Evolutionary conservation across 2,888 invertebrate genomes (phyloP), one percentile per base, ranked within the genome.

Genomic region (Acleris sparsana): DNA sequence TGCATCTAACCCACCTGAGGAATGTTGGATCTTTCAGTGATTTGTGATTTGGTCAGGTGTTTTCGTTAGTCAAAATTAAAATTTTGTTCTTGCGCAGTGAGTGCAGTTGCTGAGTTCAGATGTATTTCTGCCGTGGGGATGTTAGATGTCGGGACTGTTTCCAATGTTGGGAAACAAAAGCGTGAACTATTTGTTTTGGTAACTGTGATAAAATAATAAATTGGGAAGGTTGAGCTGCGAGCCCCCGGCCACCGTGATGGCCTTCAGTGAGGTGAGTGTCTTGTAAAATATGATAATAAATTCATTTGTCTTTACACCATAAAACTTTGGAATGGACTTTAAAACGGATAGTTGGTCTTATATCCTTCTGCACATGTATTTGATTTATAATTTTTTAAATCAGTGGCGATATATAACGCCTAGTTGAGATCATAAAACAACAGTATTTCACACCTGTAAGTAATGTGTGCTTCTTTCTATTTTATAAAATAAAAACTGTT

Each of bases 221-320:
- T 84, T 85, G 80, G 85, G 82, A 88, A 91, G 92, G 92, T 92
- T 87, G 91, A 89, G 88, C 85, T 89, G 89, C 88, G 90, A 88
- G 88, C 92, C 87, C 89, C 88, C 93, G 91, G 93, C 90, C 92
- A 86, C 93, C 94, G 93, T 93, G 85, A 95, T 95, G 95, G 95
- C 95, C 95, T 95, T 95, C 94, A 95, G 95, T 94, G 95, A 95
- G 95, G 95, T 95, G 88, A 94, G 94, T 92, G 75, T 78, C 74
- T 79, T 72, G 39, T 39, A 57, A 66, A 55, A 20, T 66, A 66
- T 62, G 52, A 57, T 66, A 60, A 62, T 65, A 62, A 58, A 51
- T 62, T 39, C 46, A 44, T 49, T 56, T 58, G 44, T 51, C 17
- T 64, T 18, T 33, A 33, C 33, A 56, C 22, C 18, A 49, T 46